Evolutionary conservation across 2,797 vertebrate species (phyloP).

Genomic region (Masticophis lateralis): DNA sequence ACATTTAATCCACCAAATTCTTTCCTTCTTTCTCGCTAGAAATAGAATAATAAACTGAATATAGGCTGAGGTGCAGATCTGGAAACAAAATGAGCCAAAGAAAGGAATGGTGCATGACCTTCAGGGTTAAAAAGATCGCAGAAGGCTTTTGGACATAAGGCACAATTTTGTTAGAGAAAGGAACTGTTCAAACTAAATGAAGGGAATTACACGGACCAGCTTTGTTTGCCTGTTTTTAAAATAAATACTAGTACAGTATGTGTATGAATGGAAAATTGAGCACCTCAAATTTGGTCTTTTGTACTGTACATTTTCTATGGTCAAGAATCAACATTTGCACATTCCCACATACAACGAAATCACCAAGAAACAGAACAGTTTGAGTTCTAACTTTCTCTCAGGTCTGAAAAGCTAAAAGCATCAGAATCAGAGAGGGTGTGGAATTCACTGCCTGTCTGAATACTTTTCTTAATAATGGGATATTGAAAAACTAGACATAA

Average conservation of each 20-base stretch:
- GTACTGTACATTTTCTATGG: not conserved
- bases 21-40: constrained; percentile 50
- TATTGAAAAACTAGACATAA: not conserved
- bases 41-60: constrained; percentile 43
- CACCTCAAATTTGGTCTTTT: not conserved
- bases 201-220: not conserved
- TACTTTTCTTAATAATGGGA: not conserved
- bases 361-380: not conserved
- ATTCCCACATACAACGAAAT: not conserved
- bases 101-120: constrained; percentile 14
- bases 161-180: not conserved
- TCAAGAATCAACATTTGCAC: not conserved
- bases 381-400: not conserved
- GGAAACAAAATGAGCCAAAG: constrained; percentile 38
- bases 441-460: not conserved
- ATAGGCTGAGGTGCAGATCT: constrained; percentile 19
- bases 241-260: not conserved
- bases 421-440: not conserved
- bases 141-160: not conserved
- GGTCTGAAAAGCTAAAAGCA: not conserved
- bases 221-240: not conserved
- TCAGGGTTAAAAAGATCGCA: constrained; percentile 1
- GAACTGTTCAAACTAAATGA: not conserved
- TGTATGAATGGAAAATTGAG: not conserved
- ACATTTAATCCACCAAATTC: constrained; percentile 49